Percentiles rank a stretch among this genome's conserved stretches.
phyloP scores from a whole-genome alignment of 1,140 invertebrate genomes.

The Drosophila burlai region DNA sequence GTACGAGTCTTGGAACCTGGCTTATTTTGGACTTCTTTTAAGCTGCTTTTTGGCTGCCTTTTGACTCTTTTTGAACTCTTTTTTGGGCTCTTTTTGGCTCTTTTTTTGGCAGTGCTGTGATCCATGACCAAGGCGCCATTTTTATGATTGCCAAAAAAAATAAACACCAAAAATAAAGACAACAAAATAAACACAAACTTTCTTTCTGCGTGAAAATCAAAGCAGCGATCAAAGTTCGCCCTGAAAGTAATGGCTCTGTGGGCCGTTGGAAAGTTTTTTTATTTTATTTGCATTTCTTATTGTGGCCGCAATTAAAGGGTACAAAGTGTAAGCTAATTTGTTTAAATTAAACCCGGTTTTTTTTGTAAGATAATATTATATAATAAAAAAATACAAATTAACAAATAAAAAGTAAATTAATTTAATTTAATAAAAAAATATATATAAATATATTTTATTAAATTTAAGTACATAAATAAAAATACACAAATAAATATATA shows the following conservation, averaged over 20 bases:
- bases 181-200: constrained; percentile 56
- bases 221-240: constrained; percentile 29
- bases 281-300: constrained; percentile 7
- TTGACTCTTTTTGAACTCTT: background rate
- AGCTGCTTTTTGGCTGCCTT: constrained; percentile 40
- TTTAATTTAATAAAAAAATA: too few species aligned
- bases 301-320: background rate
- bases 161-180: constrained; percentile 38
- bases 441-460: too few species aligned
- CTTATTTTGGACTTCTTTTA: constrained; percentile 24
- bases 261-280: constrained; percentile 23
- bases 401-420: too few species aligned
- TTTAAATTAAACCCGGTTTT: background rate
- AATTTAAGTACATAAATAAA: too few species aligned
- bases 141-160: constrained; percentile 75
- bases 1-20: constrained; percentile 36
- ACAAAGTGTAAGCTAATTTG: constrained; percentile 5
- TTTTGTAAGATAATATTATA: too few species aligned
- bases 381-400: too few species aligned
- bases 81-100: constrained; percentile 8
- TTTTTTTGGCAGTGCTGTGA: constrained; percentile 62
- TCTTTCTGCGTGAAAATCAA: constrained; percentile 44
- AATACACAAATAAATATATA: too few species aligned
- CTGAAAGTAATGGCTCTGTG: background rate
- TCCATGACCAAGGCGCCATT: constrained; percentile 78